phyloP scores from a whole-genome alignment of 2,113 vertebrate species.

The Macrotis lagotis region DNA sequence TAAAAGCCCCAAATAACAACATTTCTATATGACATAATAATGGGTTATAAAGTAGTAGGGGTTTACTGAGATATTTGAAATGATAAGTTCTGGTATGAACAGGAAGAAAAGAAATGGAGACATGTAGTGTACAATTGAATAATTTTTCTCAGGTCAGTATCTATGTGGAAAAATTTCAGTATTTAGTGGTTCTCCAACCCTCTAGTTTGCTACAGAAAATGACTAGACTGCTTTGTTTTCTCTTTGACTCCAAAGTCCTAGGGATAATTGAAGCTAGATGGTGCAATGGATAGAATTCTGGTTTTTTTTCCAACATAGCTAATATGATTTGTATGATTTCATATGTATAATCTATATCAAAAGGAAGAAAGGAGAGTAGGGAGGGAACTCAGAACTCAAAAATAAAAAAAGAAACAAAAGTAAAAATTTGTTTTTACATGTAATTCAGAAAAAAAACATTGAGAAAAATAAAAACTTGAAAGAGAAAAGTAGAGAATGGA shows the following conservation, averaged over 20 bases:
- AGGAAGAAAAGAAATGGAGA: not conserved
- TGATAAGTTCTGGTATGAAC: not conserved
- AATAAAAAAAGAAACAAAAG: not conserved
- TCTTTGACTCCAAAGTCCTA: not conserved
- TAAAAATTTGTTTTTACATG: not conserved
- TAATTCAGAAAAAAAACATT: not conserved
- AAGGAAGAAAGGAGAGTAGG: not conserved
- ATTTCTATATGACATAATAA: no score
- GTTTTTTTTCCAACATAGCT: not conserved
- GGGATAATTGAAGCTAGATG: not conserved
- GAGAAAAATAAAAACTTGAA: not conserved
- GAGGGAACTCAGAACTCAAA: not conserved
- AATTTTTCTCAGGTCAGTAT: not conserved
- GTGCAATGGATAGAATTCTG: not conserved
- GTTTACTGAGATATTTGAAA: no score
- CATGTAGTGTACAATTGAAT: not conserved
- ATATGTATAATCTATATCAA: not conserved
- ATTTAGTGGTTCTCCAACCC: not conserved
- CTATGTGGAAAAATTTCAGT: not conserved
- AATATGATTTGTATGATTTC: not conserved
- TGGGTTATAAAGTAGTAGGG: no score
- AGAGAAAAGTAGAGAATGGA: not conserved
- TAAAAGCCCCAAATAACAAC: not conserved
- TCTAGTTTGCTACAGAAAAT: not conserved
- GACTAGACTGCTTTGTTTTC: not conserved